A percentile compares a stretch with the other conserved stretches of the same genome.
phyloP scores from a whole-genome alignment of 1,140 invertebrate species.

The Asbolus verrucosus region DNA sequence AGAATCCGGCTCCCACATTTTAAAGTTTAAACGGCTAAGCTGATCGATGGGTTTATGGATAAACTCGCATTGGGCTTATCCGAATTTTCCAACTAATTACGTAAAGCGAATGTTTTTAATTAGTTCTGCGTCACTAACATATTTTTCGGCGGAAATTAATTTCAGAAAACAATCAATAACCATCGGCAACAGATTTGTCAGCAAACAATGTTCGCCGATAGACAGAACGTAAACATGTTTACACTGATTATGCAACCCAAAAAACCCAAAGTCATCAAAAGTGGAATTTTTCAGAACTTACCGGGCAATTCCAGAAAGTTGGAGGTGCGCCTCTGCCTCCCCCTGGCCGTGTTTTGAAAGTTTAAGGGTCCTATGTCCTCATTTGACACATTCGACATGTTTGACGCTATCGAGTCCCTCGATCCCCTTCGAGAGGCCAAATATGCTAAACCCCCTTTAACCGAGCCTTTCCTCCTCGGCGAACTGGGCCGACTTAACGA shows the following conservation, averaged over 20 bases:
- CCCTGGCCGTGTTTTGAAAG: conserved; percentile 79
- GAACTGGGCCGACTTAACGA: conserved; percentile 72
- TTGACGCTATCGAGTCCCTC: conserved; percentile 75
- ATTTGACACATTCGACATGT: conserved; percentile 76
- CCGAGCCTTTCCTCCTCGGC: conserved; percentile 70
- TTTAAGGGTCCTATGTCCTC: conserved; percentile 84
- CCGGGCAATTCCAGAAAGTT: conserved; percentile 90
- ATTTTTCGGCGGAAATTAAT: too few relatives aligned
- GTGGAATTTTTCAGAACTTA: conserved; percentile 65
- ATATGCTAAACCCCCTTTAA: conserved; percentile 77
- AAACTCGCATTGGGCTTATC: too few relatives aligned
- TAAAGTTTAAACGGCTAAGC: too few relatives aligned
- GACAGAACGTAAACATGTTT: background rate
- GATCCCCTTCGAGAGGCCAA: conserved; percentile 80
- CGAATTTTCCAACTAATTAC: too few relatives aligned
- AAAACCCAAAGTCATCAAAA: too few relatives aligned
- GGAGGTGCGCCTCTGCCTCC: conserved; percentile 81
- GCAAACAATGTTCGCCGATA: too few relatives aligned
- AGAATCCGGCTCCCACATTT: too few relatives aligned
- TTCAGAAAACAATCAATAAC: too few relatives aligned
- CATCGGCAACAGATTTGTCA: too few relatives aligned
- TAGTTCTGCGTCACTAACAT: too few relatives aligned
- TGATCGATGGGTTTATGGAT: too few relatives aligned
- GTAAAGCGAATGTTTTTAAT: too few relatives aligned
- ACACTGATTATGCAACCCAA: background rate